Base-by-base conservation (phyloP, 2,113 vertebrate species). In the Crocuta crocuta region DNA sequence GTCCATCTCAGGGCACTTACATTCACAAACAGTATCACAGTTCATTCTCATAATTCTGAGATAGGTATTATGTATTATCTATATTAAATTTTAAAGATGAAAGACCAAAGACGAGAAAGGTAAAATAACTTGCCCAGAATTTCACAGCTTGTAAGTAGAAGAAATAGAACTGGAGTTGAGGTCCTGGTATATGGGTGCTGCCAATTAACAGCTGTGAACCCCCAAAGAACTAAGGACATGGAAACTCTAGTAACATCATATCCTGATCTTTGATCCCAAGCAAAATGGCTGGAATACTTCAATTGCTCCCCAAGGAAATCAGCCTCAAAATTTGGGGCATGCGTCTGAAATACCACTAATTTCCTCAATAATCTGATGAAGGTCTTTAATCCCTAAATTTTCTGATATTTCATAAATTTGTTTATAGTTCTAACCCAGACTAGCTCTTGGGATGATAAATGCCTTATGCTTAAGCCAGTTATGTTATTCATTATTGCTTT, bases 141-240 rank as follows among this genome's bases (percentile, higher is more conserved):
- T 55, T 92, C 9, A 78, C 7, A 80, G 8, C 16, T 83, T 55
- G 10, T 50, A 61, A 58, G 24, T n/a, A 90, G 10, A 19, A 92
- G 70, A 95, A 95, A 95, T 35, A 79, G 24, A 81, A 71, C 35
- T 74, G 43, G 93, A 88, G 83, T 86, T 82, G 19, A 80, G 9
- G 15, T 55, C 17, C 7, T 58, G 7, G 12, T 50, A 2, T 28
- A 12, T 31, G 17, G 8, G 12, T 89, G 1, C 21, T 78, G 16
- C 9, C 23, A 82, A 53, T 43, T 45, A 96, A 66, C 5, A 87
- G n/a, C 65, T 73, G 17, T 21, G 16, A n/a, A 19, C 16, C n/a
- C 61, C 87, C n/a, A 35, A 76, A 91, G 33, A 79, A 50, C 2
- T 89, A 48, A 82, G 63, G 10, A 33, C 21, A 53, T 50, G 5